Conservation (phyloP, 1,140 invertebrate species). For the Mycetomoellerius zeteki region DNA sequence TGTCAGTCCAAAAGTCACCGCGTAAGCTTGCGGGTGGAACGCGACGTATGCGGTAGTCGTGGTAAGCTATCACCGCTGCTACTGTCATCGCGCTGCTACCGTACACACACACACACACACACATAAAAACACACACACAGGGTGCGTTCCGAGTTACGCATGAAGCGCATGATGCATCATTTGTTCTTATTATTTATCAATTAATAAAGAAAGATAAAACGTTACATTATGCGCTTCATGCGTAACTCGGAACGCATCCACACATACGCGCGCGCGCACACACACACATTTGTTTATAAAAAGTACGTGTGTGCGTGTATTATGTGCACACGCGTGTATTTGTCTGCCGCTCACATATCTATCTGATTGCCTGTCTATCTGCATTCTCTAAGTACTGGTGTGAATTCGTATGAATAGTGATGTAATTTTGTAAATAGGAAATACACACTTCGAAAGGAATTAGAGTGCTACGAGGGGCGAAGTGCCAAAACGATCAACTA, state of each 20-base stretch:
- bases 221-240: too few species aligned
- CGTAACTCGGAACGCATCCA: too few species aligned
- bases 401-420: slow-evolving; percentile 15
- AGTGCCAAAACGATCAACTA: not conserved
- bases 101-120: not conserved
- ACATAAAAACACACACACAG: too few species aligned
- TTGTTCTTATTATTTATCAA: too few species aligned
- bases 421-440: not conserved
- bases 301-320: not conserved
- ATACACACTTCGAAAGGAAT: not conserved
- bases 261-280: too few species aligned
- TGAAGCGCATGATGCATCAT: too few species aligned
- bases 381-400: not conserved
- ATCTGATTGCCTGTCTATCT: not conserved
- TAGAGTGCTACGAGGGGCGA: slow-evolving; percentile 1
- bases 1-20: slow-evolving; percentile 80
- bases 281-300: not conserved
- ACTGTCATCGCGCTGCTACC: not conserved
- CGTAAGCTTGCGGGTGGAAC: slow-evolving; percentile 71
- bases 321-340: not conserved
- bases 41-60: slow-evolving; percentile 40
- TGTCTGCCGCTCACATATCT: not conserved
- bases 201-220: too few species aligned
- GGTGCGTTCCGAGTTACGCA: too few species aligned
- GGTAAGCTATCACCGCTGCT: slow-evolving; percentile 23